Base-by-base conservation (phyloP, 2,113 vertebrate genomes). In the Seriola aureovittata region DNA sequence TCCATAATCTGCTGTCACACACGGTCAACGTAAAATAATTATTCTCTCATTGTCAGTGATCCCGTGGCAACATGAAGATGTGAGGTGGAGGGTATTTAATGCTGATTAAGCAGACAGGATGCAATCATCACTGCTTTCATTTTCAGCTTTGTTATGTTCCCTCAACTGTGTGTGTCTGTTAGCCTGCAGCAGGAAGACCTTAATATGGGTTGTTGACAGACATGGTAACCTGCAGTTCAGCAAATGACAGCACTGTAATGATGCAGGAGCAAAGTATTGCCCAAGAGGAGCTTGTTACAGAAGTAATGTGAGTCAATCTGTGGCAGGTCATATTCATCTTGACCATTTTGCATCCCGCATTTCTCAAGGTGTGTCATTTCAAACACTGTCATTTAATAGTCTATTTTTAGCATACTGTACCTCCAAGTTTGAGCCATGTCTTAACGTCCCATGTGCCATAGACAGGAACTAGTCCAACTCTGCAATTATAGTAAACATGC, bases 31-130 rank as follows among this genome's bases (percentile, higher is more conserved):
- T 55, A 3, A 42, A 11, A 17, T 59, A n/a, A 17, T 12, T 11
- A 34, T 12, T 67, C 57, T 5, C 50, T 52, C 57, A 25, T 1
- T 34, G 17, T 19, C 59, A 17, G 17, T 38, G 4, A 36, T 10
- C n/a, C 19, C 29, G 55, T 21, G 25, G 54, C 12, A 52, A 2
- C 14, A 5, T 16, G 10, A 38, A 19, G 17, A 1, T 29, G 3
- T 13, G 4, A 32, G 21, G 3, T 14, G 42, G 34, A 48, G 6
- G 16, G 16, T 36, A 32, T 60, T 59, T 14, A 23, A 7, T 12
- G 48, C 34, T 63, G 81, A 84, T 25, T 21, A 13, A 63, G 5
- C 77, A 64, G 60, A 11, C 71, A 19, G 17, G n/a, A 58, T 58
- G 29, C 1, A 0, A 19, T 62, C 67, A 34, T 34, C 34, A 5